These are phyloP conservation scores for Andrena camellia DNA, from an alignment of 2,888 invertebrate species.

Conservation along the genomic window DNA sequence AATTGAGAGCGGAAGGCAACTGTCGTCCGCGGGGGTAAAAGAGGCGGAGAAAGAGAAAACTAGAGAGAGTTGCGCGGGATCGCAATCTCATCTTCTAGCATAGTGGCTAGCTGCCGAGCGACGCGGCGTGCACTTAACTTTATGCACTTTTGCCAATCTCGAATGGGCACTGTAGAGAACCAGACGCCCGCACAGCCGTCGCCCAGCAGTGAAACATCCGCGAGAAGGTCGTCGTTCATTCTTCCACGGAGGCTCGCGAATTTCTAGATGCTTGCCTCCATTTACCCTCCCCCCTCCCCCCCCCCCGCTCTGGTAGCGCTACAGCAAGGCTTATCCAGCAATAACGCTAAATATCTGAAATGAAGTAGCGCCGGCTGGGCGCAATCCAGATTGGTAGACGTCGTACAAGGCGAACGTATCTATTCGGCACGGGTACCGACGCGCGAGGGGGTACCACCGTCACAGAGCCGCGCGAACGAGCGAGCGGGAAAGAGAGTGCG, in stretches of 20 bases:
- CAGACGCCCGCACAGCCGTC: conserved; percentile 9
- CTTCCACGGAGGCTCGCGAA: conserved; percentile 12
- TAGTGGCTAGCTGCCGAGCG: conserved; percentile 15
- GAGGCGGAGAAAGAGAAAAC: conserved; percentile 2
- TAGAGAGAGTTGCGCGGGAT: conserved; percentile 3
- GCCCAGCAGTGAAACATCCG: not conserved
- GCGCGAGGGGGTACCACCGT: conserved; percentile 9
- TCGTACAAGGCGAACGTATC: conserved; percentile 47
- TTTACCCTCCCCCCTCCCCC: not conserved
- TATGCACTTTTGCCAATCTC: conserved; percentile 37
- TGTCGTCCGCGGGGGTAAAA: conserved; percentile 5
- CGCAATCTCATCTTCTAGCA: conserved; percentile 28
- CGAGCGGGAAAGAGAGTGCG: conserved; percentile 15
- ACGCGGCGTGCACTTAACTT: conserved; percentile 35
- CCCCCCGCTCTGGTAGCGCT: too few species aligned
- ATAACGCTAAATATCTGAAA: conserved; percentile 68
- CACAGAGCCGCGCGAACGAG: conserved; percentile 11
- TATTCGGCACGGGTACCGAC: conserved; percentile 38
- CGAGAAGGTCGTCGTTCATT: conserved; percentile 21
- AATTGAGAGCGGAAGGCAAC: conserved; percentile 6
- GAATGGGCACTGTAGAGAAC: conserved; percentile 15
- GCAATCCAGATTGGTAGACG: conserved; percentile 68
- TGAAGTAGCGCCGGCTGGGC: conserved; percentile 52
- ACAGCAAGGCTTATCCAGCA: conserved; percentile 30
- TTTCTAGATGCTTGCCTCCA: not conserved